Evolutionary conservation across 2,113 vertebrate genomes (phyloP).

Genomic region (Aythya baeri): DNA sequence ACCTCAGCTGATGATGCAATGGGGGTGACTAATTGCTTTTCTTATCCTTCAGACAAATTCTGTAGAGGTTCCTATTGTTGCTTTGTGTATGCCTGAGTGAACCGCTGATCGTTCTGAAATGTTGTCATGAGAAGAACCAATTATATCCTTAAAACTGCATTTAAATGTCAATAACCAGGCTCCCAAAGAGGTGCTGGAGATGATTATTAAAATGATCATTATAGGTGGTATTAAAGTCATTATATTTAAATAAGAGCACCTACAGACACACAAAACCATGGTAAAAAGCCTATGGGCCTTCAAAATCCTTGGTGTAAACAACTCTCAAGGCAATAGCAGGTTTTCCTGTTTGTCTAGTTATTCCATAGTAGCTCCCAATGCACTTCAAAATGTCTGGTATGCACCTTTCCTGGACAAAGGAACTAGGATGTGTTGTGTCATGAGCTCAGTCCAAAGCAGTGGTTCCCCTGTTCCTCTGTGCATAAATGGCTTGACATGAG

Average conservation of each 20-base stretch:
- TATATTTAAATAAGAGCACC: neutral
- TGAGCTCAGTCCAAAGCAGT: neutral
- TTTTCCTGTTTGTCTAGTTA: neutral
- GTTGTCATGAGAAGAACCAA: neutral
- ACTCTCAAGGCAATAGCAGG: neutral
- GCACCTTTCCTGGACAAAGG: neutral
- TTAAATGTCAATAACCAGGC: neutral
- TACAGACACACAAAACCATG: neutral
- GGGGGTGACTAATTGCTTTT: neutral
- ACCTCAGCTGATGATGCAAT: neutral
- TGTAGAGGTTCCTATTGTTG: neutral
- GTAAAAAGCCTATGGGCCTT: neutral
- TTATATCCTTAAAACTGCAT: neutral
- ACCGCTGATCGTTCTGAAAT: neutral
- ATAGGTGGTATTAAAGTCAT: neutral
- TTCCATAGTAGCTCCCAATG: neutral
- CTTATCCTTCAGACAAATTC: neutral
- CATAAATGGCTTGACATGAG: neutral
- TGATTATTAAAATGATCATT: neutral
- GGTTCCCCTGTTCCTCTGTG: neutral
- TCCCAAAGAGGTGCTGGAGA: neutral
- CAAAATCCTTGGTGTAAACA: neutral
- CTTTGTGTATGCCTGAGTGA: neutral
- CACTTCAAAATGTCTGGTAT: neutral
- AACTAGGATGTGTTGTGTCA: neutral